phyloP scores from a whole-genome alignment of 1,140 invertebrate genomes.

The Coenobita brevimanus region DNA sequence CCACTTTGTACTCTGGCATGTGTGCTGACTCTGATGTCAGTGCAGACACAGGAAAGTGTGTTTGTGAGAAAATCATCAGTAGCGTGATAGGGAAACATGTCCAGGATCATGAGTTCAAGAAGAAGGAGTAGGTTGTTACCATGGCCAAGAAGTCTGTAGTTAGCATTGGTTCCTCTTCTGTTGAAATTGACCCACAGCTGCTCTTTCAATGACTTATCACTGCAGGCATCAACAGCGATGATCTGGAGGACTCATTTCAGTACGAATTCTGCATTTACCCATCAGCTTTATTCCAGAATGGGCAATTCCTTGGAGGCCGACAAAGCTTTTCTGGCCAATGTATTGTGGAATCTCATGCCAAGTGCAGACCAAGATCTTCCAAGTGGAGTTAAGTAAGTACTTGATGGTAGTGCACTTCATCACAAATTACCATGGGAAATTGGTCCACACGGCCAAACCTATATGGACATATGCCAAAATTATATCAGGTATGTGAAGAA shows the following conservation, averaged over 20 bases:
- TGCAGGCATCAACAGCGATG: no score
- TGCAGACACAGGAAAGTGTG: background rate
- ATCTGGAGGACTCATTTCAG: background rate
- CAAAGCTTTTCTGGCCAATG: no score
- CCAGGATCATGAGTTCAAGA: background rate
- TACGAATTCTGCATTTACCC: conserved; percentile 6
- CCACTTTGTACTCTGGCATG: background rate
- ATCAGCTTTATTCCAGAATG: background rate
- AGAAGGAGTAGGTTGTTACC: background rate
- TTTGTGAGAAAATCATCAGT: background rate
- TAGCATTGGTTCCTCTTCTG: background rate
- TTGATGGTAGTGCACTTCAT: background rate
- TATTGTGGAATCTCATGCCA: no score
- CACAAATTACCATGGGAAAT: no score
- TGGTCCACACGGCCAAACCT: background rate
- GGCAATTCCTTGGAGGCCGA: background rate
- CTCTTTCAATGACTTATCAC: no score
- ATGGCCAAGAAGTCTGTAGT: background rate
- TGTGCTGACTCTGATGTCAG: background rate
- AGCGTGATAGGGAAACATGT: no score
- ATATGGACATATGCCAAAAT: no score
- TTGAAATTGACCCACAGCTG: background rate
- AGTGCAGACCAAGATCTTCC: background rate
- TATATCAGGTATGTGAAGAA: background rate
- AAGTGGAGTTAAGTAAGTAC: background rate